Conservation (phyloP, 2,797 vertebrate species). For the Neomorphus geoffroyi region DNA sequence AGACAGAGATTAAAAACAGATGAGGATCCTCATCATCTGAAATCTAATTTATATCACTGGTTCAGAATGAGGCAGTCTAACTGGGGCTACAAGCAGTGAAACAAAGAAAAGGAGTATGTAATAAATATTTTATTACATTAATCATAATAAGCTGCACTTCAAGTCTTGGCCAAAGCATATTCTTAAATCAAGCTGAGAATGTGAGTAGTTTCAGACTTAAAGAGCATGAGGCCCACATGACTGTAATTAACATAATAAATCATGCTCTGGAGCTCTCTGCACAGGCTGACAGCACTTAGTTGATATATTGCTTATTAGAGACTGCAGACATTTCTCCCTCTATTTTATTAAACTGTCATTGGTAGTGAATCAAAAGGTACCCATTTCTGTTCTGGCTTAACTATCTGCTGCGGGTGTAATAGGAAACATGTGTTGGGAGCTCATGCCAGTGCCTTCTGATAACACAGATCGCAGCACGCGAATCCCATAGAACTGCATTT, state of each 20-base stretch:
- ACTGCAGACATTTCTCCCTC: conserved; percentile 48
- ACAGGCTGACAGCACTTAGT: conserved; percentile 53
- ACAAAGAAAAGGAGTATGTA: conserved; percentile 52
- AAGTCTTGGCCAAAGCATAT: conserved; percentile 67
- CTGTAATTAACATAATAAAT: conserved; percentile 83
- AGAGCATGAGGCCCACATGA: conserved; percentile 67
- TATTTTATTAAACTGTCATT: conserved; percentile 65
- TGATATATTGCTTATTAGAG: conserved; percentile 75
- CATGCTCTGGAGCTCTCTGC: conserved; percentile 60
- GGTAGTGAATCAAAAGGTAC: conserved; percentile 65
- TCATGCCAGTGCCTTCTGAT: neutral
- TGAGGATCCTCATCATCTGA: conserved; percentile 50
- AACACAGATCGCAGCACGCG: neutral
- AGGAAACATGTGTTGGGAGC: conserved; percentile 1
- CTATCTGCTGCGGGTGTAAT: conserved; percentile 39
- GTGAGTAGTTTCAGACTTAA: conserved; percentile 68
- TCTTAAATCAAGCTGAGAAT: conserved; percentile 80
- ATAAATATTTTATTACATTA: conserved; percentile 77
- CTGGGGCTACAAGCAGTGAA: conserved; percentile 33
- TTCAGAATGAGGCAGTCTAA: conserved; percentile 62
- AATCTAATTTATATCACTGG: conserved; percentile 61
- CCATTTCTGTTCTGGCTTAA: conserved; percentile 42
- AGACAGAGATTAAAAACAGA: conserved; percentile 55
- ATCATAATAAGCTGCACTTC: conserved; percentile 73
- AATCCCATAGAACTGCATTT: neutral